Percentiles rank a stretch among this genome's conserved stretches.
These are phyloP conservation scores for Glossophaga mutica DNA, from an alignment of 2,797 vertebrate species.

Conservation along the genomic window DNA sequence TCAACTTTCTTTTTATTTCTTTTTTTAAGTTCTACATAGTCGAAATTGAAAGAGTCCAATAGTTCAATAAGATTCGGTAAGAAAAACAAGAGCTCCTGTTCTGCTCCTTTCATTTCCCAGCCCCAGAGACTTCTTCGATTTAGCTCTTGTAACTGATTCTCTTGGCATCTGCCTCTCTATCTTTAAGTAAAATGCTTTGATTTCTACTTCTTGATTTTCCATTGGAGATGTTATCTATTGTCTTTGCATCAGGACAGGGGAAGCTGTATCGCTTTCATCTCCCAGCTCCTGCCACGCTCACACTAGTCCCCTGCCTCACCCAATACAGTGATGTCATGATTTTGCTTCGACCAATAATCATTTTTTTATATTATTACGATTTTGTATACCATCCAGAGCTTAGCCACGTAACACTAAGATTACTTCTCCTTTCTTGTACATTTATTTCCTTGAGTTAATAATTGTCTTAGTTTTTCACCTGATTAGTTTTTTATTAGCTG, in stretches of 20 bases:
- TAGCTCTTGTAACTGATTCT: not conserved
- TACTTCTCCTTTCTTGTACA: not conserved
- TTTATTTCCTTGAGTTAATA: not conserved
- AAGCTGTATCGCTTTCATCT: not conserved
- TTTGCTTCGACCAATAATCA: not conserved
- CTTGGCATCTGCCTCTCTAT: not conserved
- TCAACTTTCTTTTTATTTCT: not conserved
- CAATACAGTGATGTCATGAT: not conserved
- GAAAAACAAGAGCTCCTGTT: not conserved
- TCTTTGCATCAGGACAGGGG: not conserved
- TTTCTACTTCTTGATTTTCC: not conserved
- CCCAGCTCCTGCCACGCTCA: not conserved
- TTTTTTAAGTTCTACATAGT: not conserved
- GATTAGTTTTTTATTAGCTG: not conserved
- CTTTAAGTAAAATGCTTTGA: not conserved
- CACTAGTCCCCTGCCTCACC: not conserved
- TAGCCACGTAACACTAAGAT: not conserved
- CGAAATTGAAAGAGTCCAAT: not conserved
- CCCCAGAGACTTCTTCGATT: not conserved
- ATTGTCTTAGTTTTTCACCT: not conserved
- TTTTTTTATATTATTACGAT: not conserved
- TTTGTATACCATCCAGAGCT: not conserved
- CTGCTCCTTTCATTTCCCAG: not conserved
- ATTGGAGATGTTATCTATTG: not conserved
- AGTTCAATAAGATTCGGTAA: not conserved